Conservation (phyloP, 2,888 invertebrate genomes). For the Pristionchus maxplancki region DNA sequence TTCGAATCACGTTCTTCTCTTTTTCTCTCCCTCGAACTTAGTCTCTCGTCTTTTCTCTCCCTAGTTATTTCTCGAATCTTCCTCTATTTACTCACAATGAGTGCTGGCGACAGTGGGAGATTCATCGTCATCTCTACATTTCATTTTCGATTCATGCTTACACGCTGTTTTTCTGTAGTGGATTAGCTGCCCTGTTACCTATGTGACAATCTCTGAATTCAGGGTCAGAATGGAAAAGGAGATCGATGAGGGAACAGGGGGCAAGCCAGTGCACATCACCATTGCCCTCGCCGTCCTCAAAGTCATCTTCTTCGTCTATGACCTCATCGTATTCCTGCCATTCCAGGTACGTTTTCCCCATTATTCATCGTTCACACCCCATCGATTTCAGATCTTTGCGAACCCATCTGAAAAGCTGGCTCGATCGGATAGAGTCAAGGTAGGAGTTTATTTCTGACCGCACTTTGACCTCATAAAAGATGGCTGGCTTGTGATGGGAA, state of each 20-base stretch:
- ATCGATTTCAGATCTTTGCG: conserved; percentile 68
- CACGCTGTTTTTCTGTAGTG: neutral
- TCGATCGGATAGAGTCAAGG: conserved; percentile 69
- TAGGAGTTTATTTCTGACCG: conserved; percentile 51
- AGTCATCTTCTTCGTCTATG: conserved; percentile 74
- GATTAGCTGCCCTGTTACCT: too few species aligned
- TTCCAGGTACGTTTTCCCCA: conserved; percentile 57
- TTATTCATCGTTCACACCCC: neutral
- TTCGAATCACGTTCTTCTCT: neutral
- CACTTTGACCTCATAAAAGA: too few species aligned
- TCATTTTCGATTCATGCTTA: neutral
- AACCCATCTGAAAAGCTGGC: conserved; percentile 73
- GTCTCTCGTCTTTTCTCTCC: neutral
- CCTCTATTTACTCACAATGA: conserved; percentile 1
- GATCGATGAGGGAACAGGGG: conserved; percentile 42
- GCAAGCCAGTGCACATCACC: conserved; percentile 32
- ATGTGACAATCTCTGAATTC: too few species aligned
- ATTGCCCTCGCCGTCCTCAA: conserved; percentile 55
- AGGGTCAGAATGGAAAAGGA: conserved; percentile 50
- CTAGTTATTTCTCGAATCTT: neutral
- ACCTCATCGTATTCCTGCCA: conserved; percentile 72
- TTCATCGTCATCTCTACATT: too few species aligned
- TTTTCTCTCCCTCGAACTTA: neutral
- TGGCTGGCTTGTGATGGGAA: too few species aligned
- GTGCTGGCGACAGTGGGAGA: neutral